Evolutionary conservation across 2,113 vertebrate species (phyloP), one percentile per base, ranked within the genome.

Genomic region (Pampusana beccarii): DNA sequence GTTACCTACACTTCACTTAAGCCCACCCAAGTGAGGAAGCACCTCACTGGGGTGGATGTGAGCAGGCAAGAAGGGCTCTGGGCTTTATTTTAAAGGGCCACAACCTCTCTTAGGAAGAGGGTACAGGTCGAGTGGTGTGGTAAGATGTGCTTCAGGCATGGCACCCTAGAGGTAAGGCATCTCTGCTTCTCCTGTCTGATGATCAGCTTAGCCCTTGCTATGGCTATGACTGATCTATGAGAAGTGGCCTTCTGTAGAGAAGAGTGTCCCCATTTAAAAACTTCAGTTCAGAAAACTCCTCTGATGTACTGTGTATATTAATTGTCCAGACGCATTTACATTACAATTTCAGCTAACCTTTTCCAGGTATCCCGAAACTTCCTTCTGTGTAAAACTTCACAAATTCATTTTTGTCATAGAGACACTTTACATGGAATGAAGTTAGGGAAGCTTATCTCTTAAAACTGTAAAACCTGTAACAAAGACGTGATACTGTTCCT

Each of bases 81-180:
- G 10, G 18, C 14, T 42, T 29, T 66, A 5, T 75, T 86, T 70
- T 51, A 23, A 46, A 79, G 29, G 26, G 17, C 26, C 29, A 19
- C 66, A 12, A 3, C 20, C 12, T 20, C 21, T n/a, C 29, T 23
- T 53, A 58, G 20, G 20, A 67, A 66, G 57, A 15, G 21, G 17
- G 13, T 1, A 3, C 4, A 1, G 31, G 6, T 20, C 24, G 20
- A 29, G 13, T 10, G 5, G 5, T 34, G 12, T 5, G 24, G 8
- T 48, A 33, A 48, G 17, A 53, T 23, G 1, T 73, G 42, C 64
- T 44, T 60, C 44, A 36, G 29, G 28, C 31, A 15, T 9, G 73
- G 10, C 2, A 1, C 38, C 6, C 16, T 29, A 44, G 17, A 48
- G 31, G 3, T 17, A 58, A 16, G 34, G 36, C 12, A 28, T 23